phyloP scores from a whole-genome alignment of 2,797 vertebrate species.

The Eleutherodactylus coqui region DNA sequence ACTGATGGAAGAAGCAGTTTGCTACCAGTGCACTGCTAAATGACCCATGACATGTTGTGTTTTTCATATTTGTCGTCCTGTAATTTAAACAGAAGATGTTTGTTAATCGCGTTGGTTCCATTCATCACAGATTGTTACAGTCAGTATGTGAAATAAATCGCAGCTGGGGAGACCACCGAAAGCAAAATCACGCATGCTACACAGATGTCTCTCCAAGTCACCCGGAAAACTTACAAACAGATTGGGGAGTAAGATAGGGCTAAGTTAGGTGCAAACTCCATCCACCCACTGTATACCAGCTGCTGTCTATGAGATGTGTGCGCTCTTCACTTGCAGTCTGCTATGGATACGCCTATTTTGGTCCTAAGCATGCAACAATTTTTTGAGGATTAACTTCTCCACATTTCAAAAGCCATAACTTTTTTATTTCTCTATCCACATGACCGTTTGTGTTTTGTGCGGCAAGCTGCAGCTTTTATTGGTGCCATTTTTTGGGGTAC shows the following conservation, averaged over 20 bases:
- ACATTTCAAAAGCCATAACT: too few species aligned
- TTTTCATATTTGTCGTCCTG: conserved; percentile 34
- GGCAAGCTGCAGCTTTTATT: too few species aligned
- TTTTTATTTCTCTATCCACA: too few species aligned
- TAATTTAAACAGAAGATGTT: conserved; percentile 51
- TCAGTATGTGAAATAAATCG: background rate
- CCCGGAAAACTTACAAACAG: background rate
- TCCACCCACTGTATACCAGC: too few species aligned
- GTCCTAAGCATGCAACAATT: too few species aligned
- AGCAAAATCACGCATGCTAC: background rate
- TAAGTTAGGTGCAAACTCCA: too few species aligned
- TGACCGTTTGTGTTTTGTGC: too few species aligned
- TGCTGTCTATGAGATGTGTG: too few species aligned
- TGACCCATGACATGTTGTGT: conserved; percentile 41
- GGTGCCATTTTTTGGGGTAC: too few species aligned
- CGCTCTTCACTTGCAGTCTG: too few species aligned
- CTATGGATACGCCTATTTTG: too few species aligned
- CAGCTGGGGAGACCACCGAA: background rate
- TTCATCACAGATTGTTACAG: conserved; percentile 55
- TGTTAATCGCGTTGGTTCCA: conserved; percentile 52
- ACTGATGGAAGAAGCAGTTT: conserved; percentile 1
- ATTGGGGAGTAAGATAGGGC: background rate
- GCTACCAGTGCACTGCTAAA: conserved; percentile 33
- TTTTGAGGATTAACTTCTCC: too few species aligned
- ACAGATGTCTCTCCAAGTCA: background rate